phyloP scores from a whole-genome alignment of 1,140 invertebrate species.

The Pomacea maculata region DNA sequence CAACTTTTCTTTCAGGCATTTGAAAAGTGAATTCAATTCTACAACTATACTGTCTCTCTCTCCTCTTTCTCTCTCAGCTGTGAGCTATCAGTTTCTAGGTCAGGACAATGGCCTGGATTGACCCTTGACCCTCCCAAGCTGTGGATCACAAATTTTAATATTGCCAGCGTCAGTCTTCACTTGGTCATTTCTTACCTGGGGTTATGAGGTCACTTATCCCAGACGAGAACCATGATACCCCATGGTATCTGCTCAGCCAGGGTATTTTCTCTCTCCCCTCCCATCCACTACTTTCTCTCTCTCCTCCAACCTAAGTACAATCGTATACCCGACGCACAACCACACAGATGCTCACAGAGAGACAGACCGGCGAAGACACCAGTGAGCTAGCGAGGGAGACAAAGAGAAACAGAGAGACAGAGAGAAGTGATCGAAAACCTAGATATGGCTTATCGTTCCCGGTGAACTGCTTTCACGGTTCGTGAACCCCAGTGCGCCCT shows the following conservation, averaged over 20 bases:
- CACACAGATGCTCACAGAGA: background rate
- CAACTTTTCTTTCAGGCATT: too few relatives aligned
- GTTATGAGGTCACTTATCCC: background rate
- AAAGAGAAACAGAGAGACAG: conserved; percentile 2
- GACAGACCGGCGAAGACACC: background rate
- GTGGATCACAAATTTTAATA: background rate
- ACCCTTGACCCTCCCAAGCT: background rate
- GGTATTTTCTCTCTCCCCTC: background rate
- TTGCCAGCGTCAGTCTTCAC: background rate
- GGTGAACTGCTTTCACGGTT: background rate
- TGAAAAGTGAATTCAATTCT: too few relatives aligned
- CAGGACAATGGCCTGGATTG: background rate
- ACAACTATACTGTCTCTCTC: too few relatives aligned
- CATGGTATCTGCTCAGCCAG: too few relatives aligned
- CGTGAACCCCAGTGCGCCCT: background rate
- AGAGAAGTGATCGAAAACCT: background rate
- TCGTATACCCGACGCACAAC: background rate
- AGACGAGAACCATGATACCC: background rate
- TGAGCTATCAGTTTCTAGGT: background rate
- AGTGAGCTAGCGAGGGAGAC: background rate
- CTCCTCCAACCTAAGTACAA: too few relatives aligned
- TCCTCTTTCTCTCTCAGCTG: too few relatives aligned
- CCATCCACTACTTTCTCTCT: conserved; percentile 2
- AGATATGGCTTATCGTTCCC: background rate
- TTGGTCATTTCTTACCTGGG: background rate